Evolutionary conservation across 2,113 vertebrate genomes (phyloP).

Genomic region (Mirounga angustirostris): DNA sequence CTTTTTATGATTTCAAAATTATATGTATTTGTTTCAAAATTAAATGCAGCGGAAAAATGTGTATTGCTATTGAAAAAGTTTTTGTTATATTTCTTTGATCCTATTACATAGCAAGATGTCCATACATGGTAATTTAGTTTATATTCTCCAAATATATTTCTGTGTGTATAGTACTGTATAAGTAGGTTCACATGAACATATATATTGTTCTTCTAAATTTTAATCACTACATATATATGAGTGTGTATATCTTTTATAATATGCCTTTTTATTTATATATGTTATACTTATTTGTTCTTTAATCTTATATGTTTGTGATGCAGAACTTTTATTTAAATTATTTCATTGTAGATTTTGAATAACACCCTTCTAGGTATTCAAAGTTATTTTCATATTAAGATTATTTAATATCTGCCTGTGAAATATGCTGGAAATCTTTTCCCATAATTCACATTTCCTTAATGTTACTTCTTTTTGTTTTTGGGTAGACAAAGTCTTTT

Average conservation of each 20-base stretch:
- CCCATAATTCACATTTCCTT: not conserved
- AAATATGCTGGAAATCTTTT: not conserved
- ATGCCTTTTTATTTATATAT: not conserved
- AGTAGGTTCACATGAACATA: not conserved
- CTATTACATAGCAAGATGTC: not conserved
- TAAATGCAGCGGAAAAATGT: not conserved
- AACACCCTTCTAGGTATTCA: not conserved
- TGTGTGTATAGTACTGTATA: not conserved
- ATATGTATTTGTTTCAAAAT: not conserved
- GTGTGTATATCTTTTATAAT: not conserved
- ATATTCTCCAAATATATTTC: not conserved
- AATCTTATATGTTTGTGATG: not conserved
- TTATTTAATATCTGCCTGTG: not conserved
- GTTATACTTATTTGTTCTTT: not conserved
- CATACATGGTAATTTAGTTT: not conserved
- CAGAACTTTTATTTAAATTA: not conserved
- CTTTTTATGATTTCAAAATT: not conserved
- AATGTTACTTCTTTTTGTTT: not conserved
- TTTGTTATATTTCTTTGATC: constrained; percentile 17
- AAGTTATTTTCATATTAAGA: not conserved
- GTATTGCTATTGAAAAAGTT: not conserved
- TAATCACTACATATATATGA: not conserved
- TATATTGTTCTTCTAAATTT: not conserved
- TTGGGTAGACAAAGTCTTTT: not conserved
- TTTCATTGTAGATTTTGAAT: not conserved